Evolutionary conservation across 1,140 invertebrate genomes (phyloP).

Genomic region (Psix sp.): DNA sequence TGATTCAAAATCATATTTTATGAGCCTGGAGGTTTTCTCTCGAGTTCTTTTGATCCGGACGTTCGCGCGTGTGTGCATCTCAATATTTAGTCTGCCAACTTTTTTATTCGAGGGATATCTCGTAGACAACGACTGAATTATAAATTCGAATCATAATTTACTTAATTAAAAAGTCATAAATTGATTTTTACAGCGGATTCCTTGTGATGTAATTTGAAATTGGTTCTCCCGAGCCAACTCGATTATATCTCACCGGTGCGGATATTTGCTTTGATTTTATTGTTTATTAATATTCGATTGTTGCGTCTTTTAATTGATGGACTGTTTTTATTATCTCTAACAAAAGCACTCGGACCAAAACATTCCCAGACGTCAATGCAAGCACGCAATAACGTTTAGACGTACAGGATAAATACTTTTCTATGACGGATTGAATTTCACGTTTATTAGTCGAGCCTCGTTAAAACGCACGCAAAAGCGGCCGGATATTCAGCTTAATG

Average conservation of each 20-base stretch:
- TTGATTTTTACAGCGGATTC: conserved; percentile 28
- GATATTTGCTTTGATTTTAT: conserved; percentile 20
- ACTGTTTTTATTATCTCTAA: not conserved
- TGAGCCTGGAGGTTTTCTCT: conserved; percentile 1
- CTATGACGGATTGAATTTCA: conserved; percentile 71
- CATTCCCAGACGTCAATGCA: conserved; percentile 7
- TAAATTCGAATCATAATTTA: conserved; percentile 48
- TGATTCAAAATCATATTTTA: conserved; percentile 56
- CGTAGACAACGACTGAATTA: conserved; percentile 22
- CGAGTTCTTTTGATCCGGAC: conserved; percentile 28
- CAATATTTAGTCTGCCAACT: conserved; percentile 24
- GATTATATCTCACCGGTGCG: conserved; percentile 8
- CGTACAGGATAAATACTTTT: conserved; percentile 37
- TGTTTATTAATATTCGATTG: not conserved
- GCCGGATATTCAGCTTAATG: conserved; percentile 60
- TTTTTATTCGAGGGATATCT: conserved; percentile 12
- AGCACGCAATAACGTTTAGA: not conserved
- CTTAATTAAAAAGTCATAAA: conserved; percentile 54
- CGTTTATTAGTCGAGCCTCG: conserved; percentile 71
- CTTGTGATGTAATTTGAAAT: conserved; percentile 27
- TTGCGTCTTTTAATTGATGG: too few relatives aligned
- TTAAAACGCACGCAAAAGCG: conserved; percentile 67
- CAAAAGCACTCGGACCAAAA: not conserved
- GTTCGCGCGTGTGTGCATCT: conserved; percentile 23
- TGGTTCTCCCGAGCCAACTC: conserved; percentile 15